These are phyloP conservation scores for Thecophora atra DNA, from an alignment of 2,888 invertebrate species.

Conservation along the genomic window DNA sequence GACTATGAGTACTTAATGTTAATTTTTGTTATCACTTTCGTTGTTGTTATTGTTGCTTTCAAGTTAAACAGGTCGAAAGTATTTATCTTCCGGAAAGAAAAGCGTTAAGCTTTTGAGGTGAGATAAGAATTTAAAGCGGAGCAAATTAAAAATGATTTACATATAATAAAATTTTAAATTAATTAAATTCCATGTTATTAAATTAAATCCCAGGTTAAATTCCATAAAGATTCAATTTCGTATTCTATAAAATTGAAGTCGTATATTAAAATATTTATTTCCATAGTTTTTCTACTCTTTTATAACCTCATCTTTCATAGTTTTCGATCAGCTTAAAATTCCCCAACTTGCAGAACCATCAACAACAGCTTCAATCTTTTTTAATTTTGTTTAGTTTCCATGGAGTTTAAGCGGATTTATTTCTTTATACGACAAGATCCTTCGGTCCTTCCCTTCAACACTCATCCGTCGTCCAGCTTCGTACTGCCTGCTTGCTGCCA, in stretches of 20 bases:
- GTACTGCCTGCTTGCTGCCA: slow-evolving; percentile 22
- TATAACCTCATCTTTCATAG: background rate
- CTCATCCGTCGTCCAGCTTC: background rate
- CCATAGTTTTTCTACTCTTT: background rate
- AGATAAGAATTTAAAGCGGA: background rate
- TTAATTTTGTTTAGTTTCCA: slow-evolving; percentile 52
- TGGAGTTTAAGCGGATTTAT: slow-evolving; percentile 62
- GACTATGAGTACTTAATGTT: slow-evolving; percentile 34
- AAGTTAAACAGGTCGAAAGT: slow-evolving; percentile 8
- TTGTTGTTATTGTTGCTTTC: background rate
- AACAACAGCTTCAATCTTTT: background rate
- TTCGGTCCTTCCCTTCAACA: slow-evolving; percentile 8
- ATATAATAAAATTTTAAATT: background rate
- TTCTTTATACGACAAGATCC: slow-evolving; percentile 30
- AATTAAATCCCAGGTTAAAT: background rate
- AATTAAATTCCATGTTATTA: too few species aligned
- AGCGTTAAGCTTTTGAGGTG: too few species aligned
- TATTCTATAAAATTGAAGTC: background rate
- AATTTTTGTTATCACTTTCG: slow-evolving; percentile 29
- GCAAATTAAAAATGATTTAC: background rate
- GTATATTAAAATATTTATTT: background rate
- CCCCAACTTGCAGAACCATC: background rate
- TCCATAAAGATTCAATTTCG: background rate
- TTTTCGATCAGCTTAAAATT: background rate
- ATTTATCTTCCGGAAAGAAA: background rate